A percentile compares a stretch with the other conserved stretches of the same genome.
Evolutionary conservation across 2,888 invertebrate genomes (phyloP).

Genomic region (Antheraea yamamai): DNA sequence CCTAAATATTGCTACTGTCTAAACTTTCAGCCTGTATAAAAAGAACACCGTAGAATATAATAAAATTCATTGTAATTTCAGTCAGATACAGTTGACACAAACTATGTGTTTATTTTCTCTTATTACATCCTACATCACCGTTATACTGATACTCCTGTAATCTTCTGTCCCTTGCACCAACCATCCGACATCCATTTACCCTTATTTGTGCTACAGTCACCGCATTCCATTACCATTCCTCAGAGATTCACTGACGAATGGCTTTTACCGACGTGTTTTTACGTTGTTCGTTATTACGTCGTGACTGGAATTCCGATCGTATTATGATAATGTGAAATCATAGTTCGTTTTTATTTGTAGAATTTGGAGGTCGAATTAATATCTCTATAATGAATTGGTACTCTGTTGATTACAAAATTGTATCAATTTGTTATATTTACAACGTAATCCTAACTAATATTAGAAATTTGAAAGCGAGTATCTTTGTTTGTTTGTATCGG

Average conservation of each 20-base stretch:
- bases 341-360: conserved; percentile 10
- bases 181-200: conserved; percentile 51
- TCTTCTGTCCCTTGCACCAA: conserved; percentile 37
- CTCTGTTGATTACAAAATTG: neutral
- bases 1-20: too few species aligned
- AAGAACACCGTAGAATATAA: too few species aligned
- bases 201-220: conserved; percentile 60
- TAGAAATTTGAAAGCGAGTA: too few species aligned
- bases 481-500: too few species aligned
- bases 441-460: too few species aligned
- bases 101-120: neutral
- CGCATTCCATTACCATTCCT: conserved; percentile 53
- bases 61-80: neutral
- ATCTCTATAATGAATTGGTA: neutral
- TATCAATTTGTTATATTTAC: neutral
- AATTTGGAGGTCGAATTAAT: neutral
- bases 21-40: too few species aligned
- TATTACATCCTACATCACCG: neutral
- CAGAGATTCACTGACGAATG: conserved; percentile 43
- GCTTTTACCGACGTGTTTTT: conserved; percentile 14
- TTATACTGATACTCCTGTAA: neutral
- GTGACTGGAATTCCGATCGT: conserved; percentile 29
- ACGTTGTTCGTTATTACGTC: conserved; percentile 23
- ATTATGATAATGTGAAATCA: conserved; percentile 30
- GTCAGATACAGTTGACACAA: neutral